Base-by-base conservation (phyloP, 1,140 invertebrate species). In the Colletes gigas region DNA sequence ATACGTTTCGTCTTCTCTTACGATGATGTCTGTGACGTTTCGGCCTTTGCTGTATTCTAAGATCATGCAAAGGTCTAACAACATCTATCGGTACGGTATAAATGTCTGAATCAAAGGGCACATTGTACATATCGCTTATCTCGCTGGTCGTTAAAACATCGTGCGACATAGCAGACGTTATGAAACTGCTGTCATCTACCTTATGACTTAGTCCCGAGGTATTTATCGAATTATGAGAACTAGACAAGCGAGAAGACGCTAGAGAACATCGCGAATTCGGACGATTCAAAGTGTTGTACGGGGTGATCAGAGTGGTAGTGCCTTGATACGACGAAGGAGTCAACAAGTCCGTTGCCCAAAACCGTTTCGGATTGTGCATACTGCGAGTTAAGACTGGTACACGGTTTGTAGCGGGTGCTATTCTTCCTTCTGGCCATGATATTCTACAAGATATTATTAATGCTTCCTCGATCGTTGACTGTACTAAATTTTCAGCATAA, bases 71-170 rank as follows among this genome's bases (percentile, higher is more conserved):
- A 82, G 95, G 95, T 85, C 94, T 92, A 7, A 97, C 94, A 88
- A 96, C 96, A 90, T 98, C 97, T 62, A 97, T 95, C 30, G 97
- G 97, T 60, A 97, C 95, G 7, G 97, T 96, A 88, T 97, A 98
- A 82, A 97, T 97, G 88, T 97, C 97, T 88, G 96, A 97, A 83
- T 97, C 97, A 83, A 97, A 96, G 60, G 97, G 97, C 60, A 97
- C 97, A 92, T 97, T 97, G 89, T 97, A 97, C 93, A 97, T 95
- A 88, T 97, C 97, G 47, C 96, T 96, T 47, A 97, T 97, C 82
- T 96, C 96, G 82, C 95, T 95, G 8, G 95, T 95, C 0, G 95
- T 95, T 12, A 97, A 91, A 0, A 96, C 96, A 86, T 97, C 97
- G 84, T 97, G 97, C 0, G 96, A 97, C 94, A 97, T 97, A 19